Conservation (phyloP, 2,888 invertebrate species). For the Melieria omissa region DNA sequence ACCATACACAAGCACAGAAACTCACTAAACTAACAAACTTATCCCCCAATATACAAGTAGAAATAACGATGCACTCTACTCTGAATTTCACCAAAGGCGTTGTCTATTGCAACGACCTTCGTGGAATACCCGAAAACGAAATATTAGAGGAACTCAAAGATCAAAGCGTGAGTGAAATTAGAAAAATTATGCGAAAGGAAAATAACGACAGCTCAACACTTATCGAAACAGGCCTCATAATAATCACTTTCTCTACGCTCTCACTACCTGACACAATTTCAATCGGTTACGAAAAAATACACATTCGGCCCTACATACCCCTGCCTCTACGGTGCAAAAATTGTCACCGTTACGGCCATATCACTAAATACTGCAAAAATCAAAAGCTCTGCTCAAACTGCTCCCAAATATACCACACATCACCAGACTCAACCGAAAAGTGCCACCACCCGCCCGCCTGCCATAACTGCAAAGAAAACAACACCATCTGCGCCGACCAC, state of each 20-base stretch:
- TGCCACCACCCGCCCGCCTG: no score
- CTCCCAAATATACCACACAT: no score
- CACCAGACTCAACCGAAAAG: no score
- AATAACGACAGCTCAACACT: neutral
- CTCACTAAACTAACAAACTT: neutral
- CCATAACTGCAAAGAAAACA: no score
- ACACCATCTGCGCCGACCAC: no score
- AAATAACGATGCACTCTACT: neutral
- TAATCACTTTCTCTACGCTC: constrained; percentile 20
- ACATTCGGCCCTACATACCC: constrained; percentile 25
- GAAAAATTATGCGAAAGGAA: constrained; percentile 13
- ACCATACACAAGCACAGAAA: constrained; percentile 7
- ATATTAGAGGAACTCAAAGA: constrained; percentile 17
- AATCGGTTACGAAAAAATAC: constrained; percentile 21
- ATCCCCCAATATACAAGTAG: neutral
- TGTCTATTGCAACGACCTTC: constrained; percentile 3
- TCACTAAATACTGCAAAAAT: neutral
- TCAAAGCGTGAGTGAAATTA: constrained; percentile 18
- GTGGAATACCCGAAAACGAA: constrained; percentile 22
- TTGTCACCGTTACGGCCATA: constrained; percentile 17
- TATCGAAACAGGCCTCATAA: constrained; percentile 20
- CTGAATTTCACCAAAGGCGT: constrained; percentile 3
- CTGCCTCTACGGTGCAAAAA: constrained; percentile 16
- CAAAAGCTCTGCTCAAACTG: no score
- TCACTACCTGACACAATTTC: constrained; percentile 6